These are phyloP conservation scores for Elgaria multicarinata DNA, from an alignment of 2,113 vertebrate species.

Conservation along the genomic window DNA sequence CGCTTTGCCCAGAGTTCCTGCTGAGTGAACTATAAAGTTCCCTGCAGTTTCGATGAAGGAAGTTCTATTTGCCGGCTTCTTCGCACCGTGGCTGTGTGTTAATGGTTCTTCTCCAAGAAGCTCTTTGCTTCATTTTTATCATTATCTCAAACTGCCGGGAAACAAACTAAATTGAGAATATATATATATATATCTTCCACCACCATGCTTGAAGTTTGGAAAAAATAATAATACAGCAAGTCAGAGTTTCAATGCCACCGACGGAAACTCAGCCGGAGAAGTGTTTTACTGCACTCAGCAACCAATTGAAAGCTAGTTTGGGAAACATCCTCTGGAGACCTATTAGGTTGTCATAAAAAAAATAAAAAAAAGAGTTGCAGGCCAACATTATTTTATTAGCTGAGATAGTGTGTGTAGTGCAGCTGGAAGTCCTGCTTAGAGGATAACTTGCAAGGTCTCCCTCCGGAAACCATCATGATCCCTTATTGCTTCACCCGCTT, in stretches of 20 bases:
- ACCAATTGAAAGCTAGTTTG: slow-evolving; percentile 4
- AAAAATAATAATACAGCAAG: slow-evolving; percentile 6
- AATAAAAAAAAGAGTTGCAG: slow-evolving; percentile 36
- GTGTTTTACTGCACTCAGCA: slow-evolving; percentile 25
- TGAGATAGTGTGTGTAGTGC: slow-evolving; percentile 61
- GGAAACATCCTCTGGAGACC: slow-evolving; percentile 37
- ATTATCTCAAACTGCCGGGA: slow-evolving; percentile 63
- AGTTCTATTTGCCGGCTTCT: slow-evolving; percentile 58
- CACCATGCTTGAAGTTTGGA: neutral
- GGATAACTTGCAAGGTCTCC: slow-evolving; percentile 53
- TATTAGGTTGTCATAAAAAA: slow-evolving; percentile 62
- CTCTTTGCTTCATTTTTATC: slow-evolving; percentile 56
- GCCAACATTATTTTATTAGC: slow-evolving; percentile 62
- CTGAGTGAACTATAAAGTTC: slow-evolving; percentile 65
- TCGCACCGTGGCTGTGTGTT: slow-evolving; percentile 44
- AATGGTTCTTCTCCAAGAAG: slow-evolving; percentile 62
- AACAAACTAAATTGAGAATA: slow-evolving; percentile 50
- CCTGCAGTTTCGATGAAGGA: slow-evolving; percentile 57
- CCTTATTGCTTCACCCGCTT: slow-evolving; percentile 59
- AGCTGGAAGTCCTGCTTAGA: slow-evolving; percentile 50
- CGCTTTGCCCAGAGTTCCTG: slow-evolving; percentile 56
- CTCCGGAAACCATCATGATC: slow-evolving; percentile 49
- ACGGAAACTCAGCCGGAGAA: slow-evolving; percentile 21
- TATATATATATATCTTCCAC: neutral
- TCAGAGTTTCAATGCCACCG: slow-evolving; percentile 30